Conservation (phyloP, 2,888 invertebrate species). For the Drosophila multiciliata region DNA sequence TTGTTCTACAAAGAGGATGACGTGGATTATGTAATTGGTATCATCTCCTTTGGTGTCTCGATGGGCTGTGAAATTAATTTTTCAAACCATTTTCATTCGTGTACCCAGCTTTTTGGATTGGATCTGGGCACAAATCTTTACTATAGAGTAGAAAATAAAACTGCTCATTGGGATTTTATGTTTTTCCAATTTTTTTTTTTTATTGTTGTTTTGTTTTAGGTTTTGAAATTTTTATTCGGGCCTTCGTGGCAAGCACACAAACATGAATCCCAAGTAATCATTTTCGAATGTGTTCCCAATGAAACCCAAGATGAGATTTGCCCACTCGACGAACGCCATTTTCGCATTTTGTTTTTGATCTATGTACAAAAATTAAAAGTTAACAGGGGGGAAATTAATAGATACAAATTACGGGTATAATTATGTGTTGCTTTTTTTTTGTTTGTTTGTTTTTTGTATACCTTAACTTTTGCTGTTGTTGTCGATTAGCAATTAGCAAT, state of each 20-base stretch:
- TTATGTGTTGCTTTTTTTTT: constrained; percentile 8
- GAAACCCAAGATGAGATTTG: constrained; percentile 52
- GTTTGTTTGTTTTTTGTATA: constrained; percentile 1
- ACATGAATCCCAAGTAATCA: constrained; percentile 46
- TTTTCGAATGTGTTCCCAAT: constrained; percentile 58
- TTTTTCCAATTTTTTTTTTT: constrained; percentile 69
- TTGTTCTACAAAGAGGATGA: constrained; percentile 40
- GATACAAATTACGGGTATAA: constrained; percentile 32
- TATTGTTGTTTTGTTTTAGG: constrained; percentile 67
- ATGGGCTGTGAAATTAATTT: constrained; percentile 67
- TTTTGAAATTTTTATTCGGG: constrained; percentile 71
- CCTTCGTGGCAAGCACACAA: constrained; percentile 38
- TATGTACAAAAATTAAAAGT: constrained; percentile 71
- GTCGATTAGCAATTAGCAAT: constrained; percentile 23
- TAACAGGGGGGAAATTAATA: constrained; percentile 50
- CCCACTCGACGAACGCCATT: constrained; percentile 50
- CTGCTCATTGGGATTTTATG: constrained; percentile 37
- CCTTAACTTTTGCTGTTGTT: constrained; percentile 28
- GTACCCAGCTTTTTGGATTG: constrained; percentile 70
- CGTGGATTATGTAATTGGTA: constrained; percentile 55
- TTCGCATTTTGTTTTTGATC: constrained; percentile 32
- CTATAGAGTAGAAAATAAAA: constrained; percentile 12
- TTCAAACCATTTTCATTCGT: constrained; percentile 70
- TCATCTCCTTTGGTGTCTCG: constrained; percentile 68
- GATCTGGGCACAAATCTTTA: constrained; percentile 48